A percentile compares a stretch with the other conserved stretches of the same genome.
These are phyloP conservation scores for Centropus bengalensis DNA, from an alignment of 2,113 vertebrate species.

Conservation along the genomic window DNA sequence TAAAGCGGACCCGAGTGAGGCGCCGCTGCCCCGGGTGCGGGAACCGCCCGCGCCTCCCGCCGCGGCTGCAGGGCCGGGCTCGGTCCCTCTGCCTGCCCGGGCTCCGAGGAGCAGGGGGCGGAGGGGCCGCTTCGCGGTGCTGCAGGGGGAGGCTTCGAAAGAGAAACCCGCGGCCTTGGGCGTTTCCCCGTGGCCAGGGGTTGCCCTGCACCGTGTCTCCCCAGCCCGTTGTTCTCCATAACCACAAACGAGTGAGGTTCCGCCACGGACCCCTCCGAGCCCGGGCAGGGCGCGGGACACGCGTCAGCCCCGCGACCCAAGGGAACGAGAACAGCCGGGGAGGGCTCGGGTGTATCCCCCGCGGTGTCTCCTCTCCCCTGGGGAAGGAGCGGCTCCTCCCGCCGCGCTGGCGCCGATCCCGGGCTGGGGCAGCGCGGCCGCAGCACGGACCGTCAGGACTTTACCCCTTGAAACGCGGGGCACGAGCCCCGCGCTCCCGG, in stretches of 20 bases:
- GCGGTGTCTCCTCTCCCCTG: too few species aligned
- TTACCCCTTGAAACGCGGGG: too few species aligned
- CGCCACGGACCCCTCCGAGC: fast-evolving
- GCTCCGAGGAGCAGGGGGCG: not conserved
- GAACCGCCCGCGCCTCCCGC: too few species aligned
- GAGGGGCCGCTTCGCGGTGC: not conserved
- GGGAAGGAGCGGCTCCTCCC: too few species aligned
- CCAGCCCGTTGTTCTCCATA: fast-evolving
- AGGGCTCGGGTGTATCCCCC: too few species aligned
- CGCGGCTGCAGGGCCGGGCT: not conserved
- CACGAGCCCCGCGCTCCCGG: too few species aligned
- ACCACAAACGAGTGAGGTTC: fast-evolving
- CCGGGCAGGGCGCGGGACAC: fast-evolving
- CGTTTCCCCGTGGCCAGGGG: not conserved
- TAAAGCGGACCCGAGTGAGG: too few species aligned
- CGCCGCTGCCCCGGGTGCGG: too few species aligned
- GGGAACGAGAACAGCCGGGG: not conserved
- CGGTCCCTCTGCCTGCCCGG: not conserved
- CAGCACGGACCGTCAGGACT: too few species aligned
- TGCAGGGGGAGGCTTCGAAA: fast-evolving
- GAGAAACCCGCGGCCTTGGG: not conserved
- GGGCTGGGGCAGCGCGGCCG: too few species aligned
- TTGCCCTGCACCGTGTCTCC: fast-evolving
- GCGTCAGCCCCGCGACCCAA: too few species aligned
- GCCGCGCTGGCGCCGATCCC: too few species aligned